Evolutionary conservation across 2,113 vertebrate genomes (phyloP).

Genomic region (Sterna hirundo): DNA sequence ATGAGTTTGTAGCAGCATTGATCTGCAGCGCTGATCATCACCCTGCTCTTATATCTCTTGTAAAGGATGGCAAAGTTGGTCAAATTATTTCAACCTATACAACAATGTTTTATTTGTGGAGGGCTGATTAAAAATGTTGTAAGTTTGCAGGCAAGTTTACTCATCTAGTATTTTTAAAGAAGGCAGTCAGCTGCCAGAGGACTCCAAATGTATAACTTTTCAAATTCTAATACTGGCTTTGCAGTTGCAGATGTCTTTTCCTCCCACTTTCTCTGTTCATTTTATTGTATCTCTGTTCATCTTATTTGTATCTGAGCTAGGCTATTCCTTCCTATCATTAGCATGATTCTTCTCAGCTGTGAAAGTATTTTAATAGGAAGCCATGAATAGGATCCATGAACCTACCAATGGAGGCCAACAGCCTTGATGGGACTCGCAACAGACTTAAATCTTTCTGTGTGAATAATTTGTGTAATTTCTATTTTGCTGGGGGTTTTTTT

Average conservation of each 20-base stretch:
- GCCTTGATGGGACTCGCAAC: not conserved
- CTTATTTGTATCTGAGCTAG: not conserved
- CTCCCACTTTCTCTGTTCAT: not conserved
- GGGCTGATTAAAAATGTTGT: not conserved
- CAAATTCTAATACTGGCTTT: not conserved
- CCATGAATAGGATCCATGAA: not conserved
- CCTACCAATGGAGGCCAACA: not conserved
- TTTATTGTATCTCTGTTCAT: not conserved
- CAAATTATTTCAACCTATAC: not conserved
- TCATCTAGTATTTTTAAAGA: not conserved
- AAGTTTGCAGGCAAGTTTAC: not conserved
- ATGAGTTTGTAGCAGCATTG: not conserved
- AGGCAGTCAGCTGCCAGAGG: not conserved
- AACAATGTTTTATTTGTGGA: not conserved
- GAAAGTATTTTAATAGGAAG: not conserved
- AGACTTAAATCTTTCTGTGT: not conserved
- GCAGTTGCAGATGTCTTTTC: not conserved
- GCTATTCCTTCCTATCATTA: not conserved
- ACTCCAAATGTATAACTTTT: not conserved
- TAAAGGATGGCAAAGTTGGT: not conserved
- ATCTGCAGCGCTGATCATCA: accelerated
- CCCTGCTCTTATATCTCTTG: not conserved
- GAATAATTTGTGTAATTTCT: not conserved
- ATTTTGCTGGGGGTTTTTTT: not conserved
- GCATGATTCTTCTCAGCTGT: not conserved